A percentile compares a stretch with the other conserved stretches of the same genome.
These are phyloP conservation scores for Xenopus tropicalis DNA, from an alignment of 2,113 vertebrate species.

Conservation along the genomic window UCB_Xtro_10.0 CM004447.2:136536501-136537000, in stretches of 20 bases:
- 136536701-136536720: not conserved
- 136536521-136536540: no score
- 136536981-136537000: constrained; percentile 36
- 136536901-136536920: constrained; percentile 1
- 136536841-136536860: not conserved
- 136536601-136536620: no score
- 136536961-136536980: constrained; percentile 6
- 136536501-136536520: no score
- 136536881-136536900: not conserved
- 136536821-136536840: not conserved
- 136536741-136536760: not conserved
- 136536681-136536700: no score
- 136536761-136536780: not conserved
- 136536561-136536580: no score
- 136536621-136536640: no score
- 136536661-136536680: no score
- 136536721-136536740: not conserved
- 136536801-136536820: not conserved
- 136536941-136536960: constrained; percentile 14
- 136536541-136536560: no score
- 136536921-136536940: constrained; percentile 1
- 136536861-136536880: not conserved
- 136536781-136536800: not conserved
- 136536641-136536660: no score
- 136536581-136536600: no score